A percentile compares a stretch with the other conserved stretches of the same genome.
Conservation (phyloP, 2,888 invertebrate genomes). For the Timandra comae region DNA sequence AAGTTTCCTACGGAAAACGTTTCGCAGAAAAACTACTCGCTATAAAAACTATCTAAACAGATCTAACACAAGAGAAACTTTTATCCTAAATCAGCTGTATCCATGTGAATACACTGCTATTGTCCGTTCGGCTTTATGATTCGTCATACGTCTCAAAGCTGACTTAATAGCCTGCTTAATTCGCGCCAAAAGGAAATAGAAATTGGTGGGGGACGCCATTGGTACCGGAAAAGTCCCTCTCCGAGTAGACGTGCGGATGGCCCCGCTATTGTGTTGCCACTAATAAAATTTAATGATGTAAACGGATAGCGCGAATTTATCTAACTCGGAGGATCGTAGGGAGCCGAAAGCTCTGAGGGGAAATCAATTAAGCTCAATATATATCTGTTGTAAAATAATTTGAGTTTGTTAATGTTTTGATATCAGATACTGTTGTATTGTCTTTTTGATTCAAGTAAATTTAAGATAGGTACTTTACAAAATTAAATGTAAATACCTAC, state of each 20-base stretch:
- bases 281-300: constrained; percentile 77
- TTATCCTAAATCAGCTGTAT: constrained; percentile 42
- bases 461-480: too few species aligned
- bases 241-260: constrained; percentile 46
- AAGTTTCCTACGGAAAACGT: constrained; percentile 25
- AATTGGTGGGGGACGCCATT: constrained; percentile 56
- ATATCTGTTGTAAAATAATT: constrained; percentile 56
- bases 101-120: constrained; percentile 47
- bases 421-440: constrained; percentile 44
- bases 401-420: constrained; percentile 36
- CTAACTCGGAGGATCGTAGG: constrained; percentile 53
- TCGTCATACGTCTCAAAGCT: constrained; percentile 69
- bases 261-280: constrained; percentile 61
- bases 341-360: constrained; percentile 53
- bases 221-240: constrained; percentile 62
- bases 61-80: constrained; percentile 30
- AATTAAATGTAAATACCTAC: too few species aligned
- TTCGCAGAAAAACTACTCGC: constrained; percentile 18
- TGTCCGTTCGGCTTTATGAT: constrained; percentile 57
- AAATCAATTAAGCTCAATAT: constrained; percentile 63
- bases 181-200: constrained; percentile 69
- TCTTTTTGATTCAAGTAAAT: too few species aligned
- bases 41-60: constrained; percentile 22
- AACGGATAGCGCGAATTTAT: constrained; percentile 74
- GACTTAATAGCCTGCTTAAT: constrained; percentile 73